Evolutionary conservation across 2,797 vertebrate genomes (phyloP).

Genomic region (Acanthurus tractus): DNA sequence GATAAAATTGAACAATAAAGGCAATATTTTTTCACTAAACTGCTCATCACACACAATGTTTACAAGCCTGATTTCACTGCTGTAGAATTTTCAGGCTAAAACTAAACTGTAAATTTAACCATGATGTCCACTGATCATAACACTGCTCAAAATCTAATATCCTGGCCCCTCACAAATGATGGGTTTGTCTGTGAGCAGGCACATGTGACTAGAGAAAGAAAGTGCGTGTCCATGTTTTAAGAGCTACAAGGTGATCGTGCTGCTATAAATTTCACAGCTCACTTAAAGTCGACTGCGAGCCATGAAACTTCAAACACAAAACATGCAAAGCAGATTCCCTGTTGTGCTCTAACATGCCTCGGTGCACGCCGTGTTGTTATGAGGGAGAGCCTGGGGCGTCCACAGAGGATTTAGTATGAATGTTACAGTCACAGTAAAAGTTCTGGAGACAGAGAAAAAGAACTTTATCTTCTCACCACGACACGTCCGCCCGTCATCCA

Average conservation of each 20-base stretch:
- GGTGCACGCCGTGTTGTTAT: slow-evolving; percentile 20
- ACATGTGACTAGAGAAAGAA: background rate
- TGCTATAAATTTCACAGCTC: slow-evolving; percentile 42
- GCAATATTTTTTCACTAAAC: too few species aligned
- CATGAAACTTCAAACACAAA: slow-evolving; percentile 45
- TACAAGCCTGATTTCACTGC: background rate
- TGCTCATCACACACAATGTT: slow-evolving; percentile 17
- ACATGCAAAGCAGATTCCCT: slow-evolving; percentile 34
- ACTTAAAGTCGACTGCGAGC: slow-evolving; percentile 23
- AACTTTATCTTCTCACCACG: slow-evolving; percentile 60
- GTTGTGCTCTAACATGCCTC: slow-evolving; percentile 57
- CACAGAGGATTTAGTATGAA: slow-evolving; percentile 28
- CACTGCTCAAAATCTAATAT: too few species aligned
- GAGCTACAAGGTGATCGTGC: background rate
- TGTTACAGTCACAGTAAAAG: slow-evolving; percentile 4
- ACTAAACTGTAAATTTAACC: slow-evolving; percentile 25
- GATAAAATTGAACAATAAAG: background rate
- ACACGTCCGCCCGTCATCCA: slow-evolving; percentile 69
- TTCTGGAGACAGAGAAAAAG: background rate
- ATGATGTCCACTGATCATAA: too few species aligned
- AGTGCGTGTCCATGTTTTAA: background rate
- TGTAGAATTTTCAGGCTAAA: slow-evolving; percentile 17
- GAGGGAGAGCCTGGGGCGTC: slow-evolving; percentile 1
- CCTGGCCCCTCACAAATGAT: slow-evolving; percentile 21
- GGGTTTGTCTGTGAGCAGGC: slow-evolving; percentile 12